Percentiles rank a stretch among this genome's conserved stretches.
These are phyloP conservation scores for Jacana jacana DNA, from an alignment of 2,113 vertebrate genomes.

Conservation along the genomic window DNA sequence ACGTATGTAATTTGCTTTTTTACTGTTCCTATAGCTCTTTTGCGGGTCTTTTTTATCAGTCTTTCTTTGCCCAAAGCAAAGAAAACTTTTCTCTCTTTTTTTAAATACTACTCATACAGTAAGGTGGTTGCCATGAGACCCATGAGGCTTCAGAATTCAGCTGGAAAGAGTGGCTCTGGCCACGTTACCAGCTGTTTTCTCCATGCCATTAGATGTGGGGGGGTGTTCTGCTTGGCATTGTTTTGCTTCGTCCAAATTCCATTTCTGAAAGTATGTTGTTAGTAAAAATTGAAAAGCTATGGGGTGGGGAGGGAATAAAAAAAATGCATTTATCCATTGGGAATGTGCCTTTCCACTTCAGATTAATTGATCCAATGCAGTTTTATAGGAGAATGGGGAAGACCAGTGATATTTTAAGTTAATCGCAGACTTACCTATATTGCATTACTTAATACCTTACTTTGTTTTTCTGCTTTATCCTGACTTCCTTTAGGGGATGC, in stretches of 20 bases:
- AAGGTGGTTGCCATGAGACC: not conserved
- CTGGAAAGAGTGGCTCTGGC: not conserved
- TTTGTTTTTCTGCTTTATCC: conserved; percentile 22
- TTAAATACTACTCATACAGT: not conserved
- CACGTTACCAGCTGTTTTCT: not conserved
- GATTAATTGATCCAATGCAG: not conserved
- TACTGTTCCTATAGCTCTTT: not conserved
- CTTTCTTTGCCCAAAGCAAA: not conserved
- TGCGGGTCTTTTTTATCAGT: not conserved
- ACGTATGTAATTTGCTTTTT: conserved; percentile 77
- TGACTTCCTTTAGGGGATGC: conserved; percentile 83
- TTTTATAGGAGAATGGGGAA: not conserved
- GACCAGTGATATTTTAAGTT: not conserved
- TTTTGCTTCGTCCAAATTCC: not conserved
- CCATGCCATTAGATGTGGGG: not conserved
- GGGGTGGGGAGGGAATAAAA: not conserved
- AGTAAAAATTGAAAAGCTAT: not conserved
- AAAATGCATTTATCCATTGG: not conserved
- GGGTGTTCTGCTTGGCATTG: not conserved
- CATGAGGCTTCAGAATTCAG: not conserved
- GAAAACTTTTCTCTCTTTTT: not conserved
- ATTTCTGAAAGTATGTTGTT: not conserved
- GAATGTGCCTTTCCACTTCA: not conserved
- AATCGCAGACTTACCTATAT: not conserved
- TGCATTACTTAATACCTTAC: not conserved